Base-by-base conservation (phyloP, 1,140 invertebrate genomes). In the Drosophila bocqueti region DNA sequence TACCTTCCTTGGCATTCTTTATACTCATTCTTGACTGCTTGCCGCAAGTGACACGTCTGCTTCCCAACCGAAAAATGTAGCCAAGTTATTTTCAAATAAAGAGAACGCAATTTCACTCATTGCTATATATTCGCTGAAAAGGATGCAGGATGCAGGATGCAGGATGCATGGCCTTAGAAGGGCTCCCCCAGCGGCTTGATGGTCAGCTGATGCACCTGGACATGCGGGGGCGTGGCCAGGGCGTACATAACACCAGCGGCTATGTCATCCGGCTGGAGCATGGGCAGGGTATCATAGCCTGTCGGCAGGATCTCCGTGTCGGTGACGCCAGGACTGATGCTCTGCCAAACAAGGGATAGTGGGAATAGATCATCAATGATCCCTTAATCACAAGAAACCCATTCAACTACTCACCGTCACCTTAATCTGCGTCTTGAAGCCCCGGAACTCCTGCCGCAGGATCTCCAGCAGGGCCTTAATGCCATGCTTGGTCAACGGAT, bases 401-500 rank as follows among this genome's bases (percentile, higher is more conserved):
- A 16, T 24, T 15, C n/a, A 15, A 1, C 2, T 4, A 81, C 91
- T 93, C 91, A 95, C 94, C 45, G 95, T 94, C 4, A 96, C 93
- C 91, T 94, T 94, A 54, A 96, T 95, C 47, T 94, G 93, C 21
- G 93, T 94, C 34, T 94, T 94, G 11, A 93, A 67, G 3, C 92
- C 93, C 1, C 92, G 75, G 4, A 96, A 81, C 86, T 96, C 95
- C 49, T 94, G 93, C 50, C 95, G 93, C 9, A 95, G 76, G 0
- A 94, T 93, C 81, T 96, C 95, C 0, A 94, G 94, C 4, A 96
- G 77, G 3, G 94, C 94, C 4, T 93, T 94, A 0, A 96, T 93
- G 15, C 94, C 95, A 81, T 93, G 93, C 91, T 96, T 96, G 2
- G 95, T 94, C 4, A 94, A 93, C 10, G 94, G 81, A 87, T 96